Evolutionary conservation across 2,888 invertebrate genomes (phyloP), one percentile per base, ranked within the genome.

Genomic region (Sceliomorpha sp.): DNA sequence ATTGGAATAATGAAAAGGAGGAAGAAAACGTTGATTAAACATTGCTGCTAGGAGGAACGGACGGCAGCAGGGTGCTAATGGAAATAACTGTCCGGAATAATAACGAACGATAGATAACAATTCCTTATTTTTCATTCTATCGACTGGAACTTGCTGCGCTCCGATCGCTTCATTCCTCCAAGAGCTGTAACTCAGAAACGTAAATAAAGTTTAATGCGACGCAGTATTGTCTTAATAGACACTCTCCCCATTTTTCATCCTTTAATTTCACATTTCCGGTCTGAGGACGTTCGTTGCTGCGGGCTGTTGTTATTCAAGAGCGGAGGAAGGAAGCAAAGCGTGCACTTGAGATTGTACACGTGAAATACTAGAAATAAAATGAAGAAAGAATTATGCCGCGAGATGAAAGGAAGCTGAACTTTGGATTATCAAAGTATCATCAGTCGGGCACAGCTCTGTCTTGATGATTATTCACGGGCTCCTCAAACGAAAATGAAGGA

Each of bases 61-160:
- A 50, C 50, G 50, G 37, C 13, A 36, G 42, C n/a, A n/a, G n/a
- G n/a, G n/a, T n/a, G n/a, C n/a, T 51, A 29, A 42, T 10, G 50
- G 44, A 48, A 60, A 60, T n/a, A n/a, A n/a, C n/a, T n/a, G n/a
- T n/a, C n/a, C n/a, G n/a, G n/a, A n/a, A n/a, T 44, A 60, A 60
- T 60, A 60, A 60, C 50, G 48, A 40, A 10, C 34, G 29, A 24
- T 42, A 26, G 36, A 59, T 59, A 59, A 48, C 40, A 48, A 42
- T 40, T 39, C 40, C 40, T 26, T 40, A 48, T 59, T 59, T 59
- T 59, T 48, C 40, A 15, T 48, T 48, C 40, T 27, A 48, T 48
- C 47, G 31, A 39, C 20, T 32, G 39, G 20, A 31, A 47, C 9
- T 39, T 47, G n/a, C n/a, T n/a, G n/a, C n/a, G n/a, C n/a, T n/a